Evolutionary conservation across 2,113 vertebrate genomes (phyloP), one percentile per base, ranked within the genome.

Genomic region (Silurus asotus): DNA sequence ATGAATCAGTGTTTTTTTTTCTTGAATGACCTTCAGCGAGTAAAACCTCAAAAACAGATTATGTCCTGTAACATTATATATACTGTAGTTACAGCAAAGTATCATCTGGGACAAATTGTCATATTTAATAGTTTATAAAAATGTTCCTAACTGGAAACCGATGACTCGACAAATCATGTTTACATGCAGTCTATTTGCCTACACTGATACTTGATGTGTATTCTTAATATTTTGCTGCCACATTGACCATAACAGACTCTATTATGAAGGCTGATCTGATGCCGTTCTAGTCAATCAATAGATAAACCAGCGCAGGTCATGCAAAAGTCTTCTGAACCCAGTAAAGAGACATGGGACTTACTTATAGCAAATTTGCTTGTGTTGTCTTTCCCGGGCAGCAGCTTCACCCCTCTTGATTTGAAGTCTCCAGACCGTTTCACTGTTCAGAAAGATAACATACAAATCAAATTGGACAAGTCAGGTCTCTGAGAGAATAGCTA

Each of bases 401-500:
- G 96, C 94, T 99, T 99, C 95, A 98, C 98, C 95, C 97, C 97
- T 97, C 97, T 98, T 96, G 97, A 99, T 96, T 98, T 99, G 96
- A 97, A 97, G 96, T 99, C 97, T 96, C 98, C 97, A 94, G 97
- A 96, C 96, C 97, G 98, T 97, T 99, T 99, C 96, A 99, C 98
- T 99, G 97, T 94, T 96, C 93, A 93, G 95, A 94, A 94, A 95
- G 95, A 96, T 83, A 91, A 86, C 88, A 88, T 88, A 90, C 53
- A 69, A 83, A 80, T 64, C 11, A 76, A 81, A 85, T 17, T 23
- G 76, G 45, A 37, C 20, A 25, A 25, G 49, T 61, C 23, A 69
- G 72, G 70, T 45, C 58, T 76, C 58, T 1, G 17, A 53, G 67
- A 53, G 49, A 82, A 64, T 15, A 72, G 64, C 76, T 70, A 59